Evolutionary conservation across 2,113 vertebrate genomes (phyloP).

Genomic region (Manacus vitellinus): DNA sequence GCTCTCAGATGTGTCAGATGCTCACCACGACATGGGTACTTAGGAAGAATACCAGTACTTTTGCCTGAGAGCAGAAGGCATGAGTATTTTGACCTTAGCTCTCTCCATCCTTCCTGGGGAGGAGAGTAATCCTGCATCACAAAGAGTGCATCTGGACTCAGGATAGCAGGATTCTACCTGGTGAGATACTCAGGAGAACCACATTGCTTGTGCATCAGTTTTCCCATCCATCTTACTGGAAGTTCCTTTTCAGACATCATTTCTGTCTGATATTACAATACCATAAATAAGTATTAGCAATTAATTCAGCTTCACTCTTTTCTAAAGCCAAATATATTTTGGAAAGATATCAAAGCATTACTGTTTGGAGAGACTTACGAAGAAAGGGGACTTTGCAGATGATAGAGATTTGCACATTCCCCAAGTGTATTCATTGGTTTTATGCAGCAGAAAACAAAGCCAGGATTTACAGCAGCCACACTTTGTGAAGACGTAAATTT

Average conservation of each 20-base stretch:
- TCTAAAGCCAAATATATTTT: constrained; percentile 25
- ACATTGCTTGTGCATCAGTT: not conserved
- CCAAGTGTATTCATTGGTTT: not conserved
- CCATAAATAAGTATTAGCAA: not conserved
- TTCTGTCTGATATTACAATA: not conserved
- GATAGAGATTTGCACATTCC: not conserved
- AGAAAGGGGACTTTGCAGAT: not conserved
- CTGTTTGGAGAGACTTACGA: constrained; percentile 9
- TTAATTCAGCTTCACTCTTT: constrained; percentile 10
- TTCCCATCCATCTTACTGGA: not conserved
- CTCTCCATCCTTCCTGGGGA: not conserved
- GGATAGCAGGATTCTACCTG: not conserved
- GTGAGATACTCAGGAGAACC: not conserved
- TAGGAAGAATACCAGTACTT: not conserved
- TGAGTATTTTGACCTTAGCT: not conserved
- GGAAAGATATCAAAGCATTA: constrained; percentile 35
- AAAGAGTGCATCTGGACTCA: not conserved
- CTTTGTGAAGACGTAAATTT: not conserved
- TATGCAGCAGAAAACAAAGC: not conserved
- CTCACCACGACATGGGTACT: not conserved
- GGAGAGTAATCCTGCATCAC: not conserved
- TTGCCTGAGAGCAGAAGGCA: not conserved
- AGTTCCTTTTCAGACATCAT: not conserved
- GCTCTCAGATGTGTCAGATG: not conserved
- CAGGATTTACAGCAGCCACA: not conserved